Evolutionary conservation across 1,140 invertebrate genomes (phyloP), one percentile per base, ranked within the genome.

Genomic region (Aphelinus certus): DNA sequence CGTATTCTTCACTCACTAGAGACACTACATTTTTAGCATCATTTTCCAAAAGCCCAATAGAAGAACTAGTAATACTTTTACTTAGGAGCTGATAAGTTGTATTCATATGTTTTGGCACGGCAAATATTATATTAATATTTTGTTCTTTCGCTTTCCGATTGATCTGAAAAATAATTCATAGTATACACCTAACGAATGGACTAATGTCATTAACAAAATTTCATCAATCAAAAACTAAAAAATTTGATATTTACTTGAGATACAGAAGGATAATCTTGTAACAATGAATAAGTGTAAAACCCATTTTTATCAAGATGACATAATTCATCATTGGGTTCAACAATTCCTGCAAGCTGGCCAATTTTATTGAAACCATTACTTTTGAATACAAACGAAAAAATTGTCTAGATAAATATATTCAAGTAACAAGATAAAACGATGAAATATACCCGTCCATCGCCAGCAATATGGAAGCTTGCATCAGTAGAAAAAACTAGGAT

Each of bases 131-230:
- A 81, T 93, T 93, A 9, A 94, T 90, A 66, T 92, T 90, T 61
- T 92, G 88, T 73, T 94, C 91, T 57, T 88, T 89, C n/a, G 92
- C 90, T 82, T 91, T 91, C n/a, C 76, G 77, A 70, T 85, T 85
- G 2, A 83, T 89, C 82, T 87, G 74, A 53, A 48, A 64, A 82
- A 71, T 45, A 61, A 48, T 63, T 10, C 47, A 63, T 58, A n/a
- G 7, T 58, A 9, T 58, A 58, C 26, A 26, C 26, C 26, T 26
- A 26, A 26, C 26, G 26, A 26, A 26, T 26, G 26, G 26, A 26
- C 26, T 26, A 79, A 99, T 98, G 60, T 99, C 91, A 85, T 98
- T 99, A 71, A 99, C 97, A 0, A 26, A 26, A 26, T 26, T 26
- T 26, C 26, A 26, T 26, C 26, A 9, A 49, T 76, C 73, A 48